Evolutionary conservation across 2,113 vertebrate genomes (phyloP), one percentile per base, ranked within the genome.

Genomic region (Spheniscus mendiculus): DNA sequence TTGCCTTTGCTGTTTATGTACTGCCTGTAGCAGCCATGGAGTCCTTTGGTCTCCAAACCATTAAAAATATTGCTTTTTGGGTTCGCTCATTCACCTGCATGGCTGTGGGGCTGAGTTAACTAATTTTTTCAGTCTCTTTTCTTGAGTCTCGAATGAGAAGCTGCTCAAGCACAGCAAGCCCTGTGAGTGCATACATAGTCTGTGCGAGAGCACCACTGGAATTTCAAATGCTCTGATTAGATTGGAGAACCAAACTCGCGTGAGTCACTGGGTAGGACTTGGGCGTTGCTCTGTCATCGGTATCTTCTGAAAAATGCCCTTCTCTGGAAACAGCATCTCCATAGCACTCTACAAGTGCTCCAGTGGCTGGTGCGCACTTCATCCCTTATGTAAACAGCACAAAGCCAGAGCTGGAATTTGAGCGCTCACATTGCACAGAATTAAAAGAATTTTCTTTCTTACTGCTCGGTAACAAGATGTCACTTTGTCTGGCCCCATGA

Each of bases 161-260:
- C 27, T 92, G 19, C 61, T 77, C 36, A 40, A 69, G 40, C 36
- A 49, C 72, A 87, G 44, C 10, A 21, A 78, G 47, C 18, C 65
- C 34, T 44, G 65, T 29, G 61, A 89, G n/a, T 26, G 21, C 44
- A 36, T 45, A 34, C 16, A 38, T 3, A 85, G 65, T 52, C 56
- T 91, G 34, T 0, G 2, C 3, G 15, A 69, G 25, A 83, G 67
- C 53, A 88, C 45, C 36, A 36, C 66, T 77, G 53, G 87, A 79
- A 94, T 94, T 95, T 93, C 77, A 90, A 91, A 93, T 25, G 15
- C 61, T 72, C 44, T 78, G 32, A 82, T 92, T 84, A 82, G 45
- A 44, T 8, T 53, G 63, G 59, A 82, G 87, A 87, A 76, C 18
- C n/a, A 79, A 91, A 70, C 71, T 71, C 1, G 0, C 19, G 8